Evolutionary conservation across 2,797 vertebrate genomes (phyloP), one percentile per base, ranked within the genome.

Genomic region (Gymnodraco acuticeps): DNA sequence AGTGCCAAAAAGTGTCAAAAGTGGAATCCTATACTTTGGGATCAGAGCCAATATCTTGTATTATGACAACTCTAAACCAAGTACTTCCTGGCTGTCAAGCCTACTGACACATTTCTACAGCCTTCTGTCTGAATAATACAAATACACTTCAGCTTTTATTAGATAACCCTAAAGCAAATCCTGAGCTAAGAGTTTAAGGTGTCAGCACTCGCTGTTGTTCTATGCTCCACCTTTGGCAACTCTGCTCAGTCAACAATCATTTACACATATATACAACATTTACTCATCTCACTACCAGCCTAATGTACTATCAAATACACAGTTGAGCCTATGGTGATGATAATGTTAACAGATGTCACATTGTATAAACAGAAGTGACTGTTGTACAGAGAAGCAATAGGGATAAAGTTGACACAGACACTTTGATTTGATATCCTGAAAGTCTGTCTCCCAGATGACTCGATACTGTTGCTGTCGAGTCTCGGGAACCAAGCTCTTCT

Each of bases 401-500:
- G 60, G 23, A 20, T n/a, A 41, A 15, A 45, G 41, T 13, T 66
- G 17, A 31, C 15, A 70, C 19, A 69, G 16, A 67, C 8, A 33
- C 55, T 23, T 17, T 46, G 38, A 70, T 13, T 17, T 8, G 4
- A n/a, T 42, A 52, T 74, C 48, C 48, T 54, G 15, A 70, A 45
- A 31, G 45, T 43, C 4, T 23, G 56, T 65, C 51, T 5, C 48
- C 60, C 33, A 62, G 20, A 54, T 9, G 46, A 77, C 31, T 68
- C 53, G 45, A 43, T 31, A 5, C 33, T 46, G 42, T 17, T 52
- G 33, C 42, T 52, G 58, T 82, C 38, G 59, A 38, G 63, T 68
- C 61, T 64, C 1, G 3, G 48, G 8, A 51, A 20, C 11, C 3
- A 59, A 56, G 10, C n/a, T 31, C 38, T 31, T 27, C 17, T 19